Percentiles rank a stretch among this genome's conserved stretches.
phyloP scores from a whole-genome alignment of 2,113 vertebrate genomes.

The Neogobius melanostomus region DNA sequence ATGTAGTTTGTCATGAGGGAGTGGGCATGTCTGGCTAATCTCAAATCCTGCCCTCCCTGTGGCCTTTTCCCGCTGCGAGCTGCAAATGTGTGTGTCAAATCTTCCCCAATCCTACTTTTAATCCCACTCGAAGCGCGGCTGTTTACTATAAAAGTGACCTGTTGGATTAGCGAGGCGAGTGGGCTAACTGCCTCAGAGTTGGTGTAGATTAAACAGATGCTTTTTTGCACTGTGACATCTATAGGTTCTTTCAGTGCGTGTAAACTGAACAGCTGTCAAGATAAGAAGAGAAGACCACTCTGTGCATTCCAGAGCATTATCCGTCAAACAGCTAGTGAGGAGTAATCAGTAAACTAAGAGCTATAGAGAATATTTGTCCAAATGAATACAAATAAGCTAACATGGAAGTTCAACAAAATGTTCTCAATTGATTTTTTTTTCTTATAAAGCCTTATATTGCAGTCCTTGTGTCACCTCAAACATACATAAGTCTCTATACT shows the following conservation, averaged over 20 bases:
- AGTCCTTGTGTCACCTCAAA: no score
- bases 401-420: no score
- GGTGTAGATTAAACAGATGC: conserved; percentile 4
- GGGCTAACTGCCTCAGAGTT: neutral
- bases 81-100: neutral
- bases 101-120: conserved; percentile 19
- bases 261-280: neutral
- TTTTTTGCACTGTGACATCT: neutral
- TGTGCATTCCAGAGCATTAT: neutral
- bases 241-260: neutral
- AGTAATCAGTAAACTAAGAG: no score
- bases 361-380: no score
- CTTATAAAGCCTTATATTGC: no score
- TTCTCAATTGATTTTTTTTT: no score
- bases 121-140: conserved; percentile 14
- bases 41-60: neutral
- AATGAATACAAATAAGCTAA: no score
- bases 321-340: no score
- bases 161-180: conserved; percentile 8
- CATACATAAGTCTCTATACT: no score
- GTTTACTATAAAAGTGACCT: conserved; percentile 32
- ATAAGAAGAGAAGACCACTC: neutral
- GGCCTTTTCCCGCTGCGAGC: neutral
- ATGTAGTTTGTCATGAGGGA: neutral
- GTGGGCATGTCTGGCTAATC: neutral